Percentiles rank a stretch among this genome's conserved stretches.
phyloP scores from a whole-genome alignment of 2,888 invertebrate genomes.

The Torymus auratus region DNA sequence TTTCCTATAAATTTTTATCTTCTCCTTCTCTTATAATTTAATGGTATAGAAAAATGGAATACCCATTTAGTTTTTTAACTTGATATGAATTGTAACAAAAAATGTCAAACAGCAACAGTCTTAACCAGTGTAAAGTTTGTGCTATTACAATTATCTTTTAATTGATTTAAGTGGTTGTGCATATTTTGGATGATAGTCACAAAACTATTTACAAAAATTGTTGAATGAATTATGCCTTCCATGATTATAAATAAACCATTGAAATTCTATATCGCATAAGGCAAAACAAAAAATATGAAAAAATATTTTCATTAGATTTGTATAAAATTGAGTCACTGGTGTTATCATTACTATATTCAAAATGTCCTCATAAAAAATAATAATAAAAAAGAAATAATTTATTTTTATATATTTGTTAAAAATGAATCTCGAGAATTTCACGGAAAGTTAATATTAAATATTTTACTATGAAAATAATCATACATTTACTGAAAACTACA shows the following conservation, averaged over 20 bases:
- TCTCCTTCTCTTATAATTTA: too few relatives aligned
- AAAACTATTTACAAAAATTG: constrained; percentile 44
- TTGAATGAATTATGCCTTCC: constrained; percentile 24
- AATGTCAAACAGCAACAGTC: constrained; percentile 32
- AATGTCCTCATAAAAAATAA: not conserved
- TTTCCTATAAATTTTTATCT: too few relatives aligned
- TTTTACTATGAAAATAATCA: too few relatives aligned
- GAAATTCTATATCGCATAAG: not conserved
- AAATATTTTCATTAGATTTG: constrained; percentile 15
- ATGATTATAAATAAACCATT: constrained; percentile 18
- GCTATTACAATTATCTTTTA: not conserved
- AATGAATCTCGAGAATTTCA: too few relatives aligned
- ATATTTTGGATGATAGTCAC: constrained; percentile 21
- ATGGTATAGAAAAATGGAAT: constrained; percentile 14
- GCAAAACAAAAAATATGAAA: constrained; percentile 13
- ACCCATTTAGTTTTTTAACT: constrained; percentile 19
- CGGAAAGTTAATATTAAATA: too few relatives aligned
- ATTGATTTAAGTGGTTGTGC: constrained; percentile 16
- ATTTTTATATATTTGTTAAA: too few relatives aligned
- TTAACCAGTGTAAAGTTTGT: constrained; percentile 11
- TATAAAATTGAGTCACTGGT: constrained; percentile 35
- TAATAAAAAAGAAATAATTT: constrained; percentile 5
- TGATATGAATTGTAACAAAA: constrained; percentile 16
- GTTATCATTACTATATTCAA: not conserved
- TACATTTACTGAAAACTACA: too few relatives aligned